Evolutionary conservation across 2,797 vertebrate species (phyloP), one percentile per base, ranked within the genome.

Genomic region (Avahi laniger): DNA sequence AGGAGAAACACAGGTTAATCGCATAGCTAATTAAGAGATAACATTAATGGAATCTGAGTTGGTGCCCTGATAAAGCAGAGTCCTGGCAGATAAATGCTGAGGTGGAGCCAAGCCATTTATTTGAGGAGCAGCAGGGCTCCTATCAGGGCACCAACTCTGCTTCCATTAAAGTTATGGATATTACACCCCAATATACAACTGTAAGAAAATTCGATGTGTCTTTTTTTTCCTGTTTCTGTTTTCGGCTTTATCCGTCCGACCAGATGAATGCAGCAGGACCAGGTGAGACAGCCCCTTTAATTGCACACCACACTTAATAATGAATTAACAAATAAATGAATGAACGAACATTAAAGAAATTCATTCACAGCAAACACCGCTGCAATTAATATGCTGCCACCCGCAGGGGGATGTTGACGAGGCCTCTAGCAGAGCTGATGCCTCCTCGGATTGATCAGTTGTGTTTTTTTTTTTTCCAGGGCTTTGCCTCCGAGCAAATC

Each of bases 21-120:
- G 96, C 96, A 95, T 97, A 97, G 97, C 98, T 98, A 98, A 98
- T 98, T 98, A 98, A 98, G 97, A 97, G 88, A 97, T 97, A 95
- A 96, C 98, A 97, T 96, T 24, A 61, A 92, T 96, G 89, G 92
- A 96, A 98, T 90, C 95, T 96, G 82, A 89, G 79, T 96, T 97
- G 97, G 95, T 86, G 96, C 94, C 95, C 95, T 96, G 97, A 97
- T 98, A 97, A 97, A 97, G 97, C 97, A 28, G 63, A 97, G 94
- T 82, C 70, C 90, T 96, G 96, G 97, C 95, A 98, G 98, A 97
- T 94, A 83, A 98, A 97, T 43, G 43, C 78, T 81, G 96, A 97
- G 63, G 94, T 96, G 95, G 96, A 98, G 97, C 78, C 97, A 97
- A 97, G 89, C 20, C 80, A 97, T 89, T 93, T 89, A 97, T 96